Conservation (phyloP, 2,888 invertebrate genomes). For the Alloscopus bannaensis region DNA sequence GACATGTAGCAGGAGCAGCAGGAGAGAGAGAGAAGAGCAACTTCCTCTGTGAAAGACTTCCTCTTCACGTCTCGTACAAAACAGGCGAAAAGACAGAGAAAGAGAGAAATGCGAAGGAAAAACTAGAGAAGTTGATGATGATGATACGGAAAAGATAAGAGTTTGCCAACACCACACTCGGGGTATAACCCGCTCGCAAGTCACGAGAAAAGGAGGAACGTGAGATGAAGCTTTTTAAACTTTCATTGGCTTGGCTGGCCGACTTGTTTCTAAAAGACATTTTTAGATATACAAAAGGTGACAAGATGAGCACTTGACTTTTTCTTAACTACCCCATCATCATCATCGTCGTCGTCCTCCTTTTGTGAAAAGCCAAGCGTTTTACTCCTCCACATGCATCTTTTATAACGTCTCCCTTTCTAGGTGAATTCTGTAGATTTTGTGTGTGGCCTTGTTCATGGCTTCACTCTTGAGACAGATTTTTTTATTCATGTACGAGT, state of each 20-base stretch:
- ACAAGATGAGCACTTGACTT: conserved; percentile 37
- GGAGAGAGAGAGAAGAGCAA: conserved; percentile 13
- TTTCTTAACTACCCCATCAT: conserved; percentile 21
- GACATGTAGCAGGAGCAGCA: background rate
- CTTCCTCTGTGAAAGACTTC: conserved; percentile 27
- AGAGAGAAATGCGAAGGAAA: conserved; percentile 13
- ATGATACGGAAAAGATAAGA: conserved; percentile 53
- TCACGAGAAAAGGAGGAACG: background rate
- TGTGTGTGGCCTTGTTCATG: background rate
- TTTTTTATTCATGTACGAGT: background rate
- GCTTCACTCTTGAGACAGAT: background rate
- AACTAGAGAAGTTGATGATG: conserved; percentile 27
- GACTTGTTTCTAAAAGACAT: conserved; percentile 18
- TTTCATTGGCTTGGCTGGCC: conserved; percentile 34
- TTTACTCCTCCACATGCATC: no score
- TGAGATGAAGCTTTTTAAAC: conserved; percentile 43
- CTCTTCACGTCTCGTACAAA: conserved; percentile 6
- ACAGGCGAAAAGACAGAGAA: background rate
- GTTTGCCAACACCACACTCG: conserved; percentile 42
- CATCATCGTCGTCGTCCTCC: conserved; percentile 7
- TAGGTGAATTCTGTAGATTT: no score
- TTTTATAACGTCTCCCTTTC: no score
- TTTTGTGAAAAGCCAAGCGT: no score
- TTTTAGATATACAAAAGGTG: conserved; percentile 36
- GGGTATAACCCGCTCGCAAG: background rate